Conservation (phyloP, 2,797 vertebrate genomes). For the Peromyscus eremicus region DNA sequence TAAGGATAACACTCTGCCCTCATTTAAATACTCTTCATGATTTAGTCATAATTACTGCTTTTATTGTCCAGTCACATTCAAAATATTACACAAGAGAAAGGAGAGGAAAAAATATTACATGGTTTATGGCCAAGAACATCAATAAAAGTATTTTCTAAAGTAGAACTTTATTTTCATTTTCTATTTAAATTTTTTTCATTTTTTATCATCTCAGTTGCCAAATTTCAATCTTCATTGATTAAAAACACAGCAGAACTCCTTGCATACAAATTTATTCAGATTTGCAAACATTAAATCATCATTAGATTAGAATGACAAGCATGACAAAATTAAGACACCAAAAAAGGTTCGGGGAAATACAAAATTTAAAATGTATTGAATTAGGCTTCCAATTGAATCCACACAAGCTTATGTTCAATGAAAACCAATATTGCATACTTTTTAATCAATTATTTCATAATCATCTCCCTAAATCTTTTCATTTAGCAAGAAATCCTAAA, state of each 20-base stretch:
- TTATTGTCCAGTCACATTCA: constrained; percentile 67
- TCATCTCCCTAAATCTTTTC: constrained; percentile 76
- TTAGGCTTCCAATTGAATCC: constrained; percentile 75
- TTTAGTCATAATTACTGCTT: constrained; percentile 62
- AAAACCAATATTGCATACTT: constrained; percentile 73
- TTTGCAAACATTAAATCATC: constrained; percentile 84
- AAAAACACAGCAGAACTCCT: constrained; percentile 68
- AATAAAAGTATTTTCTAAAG: constrained; percentile 64
- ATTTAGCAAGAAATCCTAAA: constrained; percentile 77
- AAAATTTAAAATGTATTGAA: constrained; percentile 77
- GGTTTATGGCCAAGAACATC: constrained; percentile 62
- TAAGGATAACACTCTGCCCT: constrained; percentile 18
- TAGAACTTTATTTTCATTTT: constrained; percentile 77
- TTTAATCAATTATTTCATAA: constrained; percentile 80
- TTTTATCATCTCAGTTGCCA: constrained; percentile 78
- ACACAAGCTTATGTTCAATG: constrained; percentile 75
- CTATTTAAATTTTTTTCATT: constrained; percentile 72
- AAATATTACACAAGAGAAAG: constrained; percentile 50
- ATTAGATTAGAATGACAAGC: constrained; percentile 82
- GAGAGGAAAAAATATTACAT: constrained; percentile 27
- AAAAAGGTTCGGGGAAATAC: constrained; percentile 71
- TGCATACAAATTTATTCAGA: constrained; percentile 76
- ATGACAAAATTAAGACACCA: constrained; percentile 79
- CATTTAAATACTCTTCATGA: constrained; percentile 61
- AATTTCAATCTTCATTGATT: constrained; percentile 81